Evolutionary conservation across 2,888 invertebrate species (phyloP).

Genomic region (Drosophila kanekoi): DNA sequence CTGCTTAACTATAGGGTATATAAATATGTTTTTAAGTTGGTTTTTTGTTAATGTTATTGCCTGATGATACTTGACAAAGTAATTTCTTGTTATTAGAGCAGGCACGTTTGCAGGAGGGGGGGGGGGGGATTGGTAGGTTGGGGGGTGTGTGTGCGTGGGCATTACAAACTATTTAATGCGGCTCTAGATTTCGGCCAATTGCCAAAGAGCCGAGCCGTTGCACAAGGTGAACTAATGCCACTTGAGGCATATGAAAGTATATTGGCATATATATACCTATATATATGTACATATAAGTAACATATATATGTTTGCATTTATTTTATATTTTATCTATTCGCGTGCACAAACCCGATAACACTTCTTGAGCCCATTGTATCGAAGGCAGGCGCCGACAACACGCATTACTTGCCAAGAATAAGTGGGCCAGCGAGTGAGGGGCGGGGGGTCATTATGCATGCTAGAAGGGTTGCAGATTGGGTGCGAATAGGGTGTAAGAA

Average conservation of each 20-base stretch:
- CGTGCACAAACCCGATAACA: slow-evolving; percentile 42
- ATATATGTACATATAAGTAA: background rate
- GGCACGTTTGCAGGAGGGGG: too few species aligned
- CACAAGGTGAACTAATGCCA: slow-evolving; percentile 20
- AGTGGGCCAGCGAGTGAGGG: background rate
- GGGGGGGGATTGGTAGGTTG: too few species aligned
- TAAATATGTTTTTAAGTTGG: too few species aligned
- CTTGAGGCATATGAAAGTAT: background rate
- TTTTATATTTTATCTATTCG: slow-evolving; percentile 36
- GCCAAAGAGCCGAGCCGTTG: background rate
- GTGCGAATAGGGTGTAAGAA: too few species aligned
- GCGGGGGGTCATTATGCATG: background rate
- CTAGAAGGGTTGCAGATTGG: too few species aligned
- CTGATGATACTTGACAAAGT: too few species aligned
- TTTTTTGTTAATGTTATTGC: too few species aligned
- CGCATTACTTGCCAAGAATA: slow-evolving; percentile 33
- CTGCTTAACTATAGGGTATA: too few species aligned
- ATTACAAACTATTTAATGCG: slow-evolving; percentile 5
- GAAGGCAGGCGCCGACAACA: slow-evolving; percentile 53
- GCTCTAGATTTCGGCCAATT: slow-evolving; percentile 16
- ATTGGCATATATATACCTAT: background rate
- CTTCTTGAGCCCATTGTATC: slow-evolving; percentile 40
- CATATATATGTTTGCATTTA: slow-evolving; percentile 22
- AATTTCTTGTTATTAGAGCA: too few species aligned
- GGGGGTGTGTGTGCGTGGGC: background rate